Percentiles rank a stretch among this genome's conserved stretches.
phyloP scores from a whole-genome alignment of 2,113 vertebrate species.

The Prunella fulvescens region DNA sequence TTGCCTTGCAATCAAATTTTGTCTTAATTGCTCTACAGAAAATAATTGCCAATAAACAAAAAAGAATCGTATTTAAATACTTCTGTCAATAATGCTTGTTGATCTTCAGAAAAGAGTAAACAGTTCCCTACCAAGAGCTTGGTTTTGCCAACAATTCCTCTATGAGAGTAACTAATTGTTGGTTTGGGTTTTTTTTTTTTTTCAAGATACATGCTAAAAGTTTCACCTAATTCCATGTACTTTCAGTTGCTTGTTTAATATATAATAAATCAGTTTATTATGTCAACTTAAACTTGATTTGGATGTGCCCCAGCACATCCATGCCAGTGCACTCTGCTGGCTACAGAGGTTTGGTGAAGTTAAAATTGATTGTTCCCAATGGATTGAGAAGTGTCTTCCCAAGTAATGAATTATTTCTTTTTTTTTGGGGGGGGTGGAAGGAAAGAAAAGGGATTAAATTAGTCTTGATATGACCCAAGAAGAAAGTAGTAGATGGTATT shows the following conservation, averaged over 20 bases:
- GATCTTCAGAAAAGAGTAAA: background rate
- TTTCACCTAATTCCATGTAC: background rate
- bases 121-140: background rate
- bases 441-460: background rate
- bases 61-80: background rate
- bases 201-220: background rate
- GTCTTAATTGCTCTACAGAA: background rate
- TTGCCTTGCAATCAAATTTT: background rate
- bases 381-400: background rate
- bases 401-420: background rate
- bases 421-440: fast-evolving
- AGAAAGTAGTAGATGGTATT: background rate
- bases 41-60: background rate
- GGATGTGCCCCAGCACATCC: background rate
- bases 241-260: background rate
- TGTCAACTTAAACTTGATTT: background rate
- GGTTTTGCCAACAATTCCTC: background rate
- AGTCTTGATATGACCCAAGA: background rate
- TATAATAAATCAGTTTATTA: background rate
- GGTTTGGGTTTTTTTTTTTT: fast-evolving
- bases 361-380: background rate
- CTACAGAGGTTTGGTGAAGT: background rate
- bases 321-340: background rate
- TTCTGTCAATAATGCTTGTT: background rate
- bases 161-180: background rate